A percentile compares a stretch with the other conserved stretches of the same genome.
Conservation (phyloP, 2,888 invertebrate species). For the Helicoverpa assulta region DNA sequence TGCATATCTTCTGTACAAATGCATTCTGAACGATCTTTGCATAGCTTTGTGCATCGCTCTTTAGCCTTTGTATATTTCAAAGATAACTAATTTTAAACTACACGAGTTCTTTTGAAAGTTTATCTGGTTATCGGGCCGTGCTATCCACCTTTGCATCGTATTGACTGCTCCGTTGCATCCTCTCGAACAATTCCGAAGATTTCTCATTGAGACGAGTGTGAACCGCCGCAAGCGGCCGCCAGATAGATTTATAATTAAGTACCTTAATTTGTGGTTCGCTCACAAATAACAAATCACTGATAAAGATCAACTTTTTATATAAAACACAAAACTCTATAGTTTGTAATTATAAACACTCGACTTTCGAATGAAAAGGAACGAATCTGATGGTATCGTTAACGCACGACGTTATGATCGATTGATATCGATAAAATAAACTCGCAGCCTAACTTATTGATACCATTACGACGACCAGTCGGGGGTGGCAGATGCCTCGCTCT, state of each 20-base stretch:
- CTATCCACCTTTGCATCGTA: slow-evolving; percentile 50
- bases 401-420: slow-evolving; percentile 73
- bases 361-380: slow-evolving; percentile 56
- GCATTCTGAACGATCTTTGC: slow-evolving; percentile 56
- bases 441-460: slow-evolving; percentile 72
- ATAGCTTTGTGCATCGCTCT: slow-evolving; percentile 51
- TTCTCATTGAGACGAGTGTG: slow-evolving; percentile 54
- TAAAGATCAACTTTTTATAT: slow-evolving; percentile 53
- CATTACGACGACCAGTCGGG: slow-evolving; percentile 77
- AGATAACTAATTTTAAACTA: slow-evolving; percentile 56
- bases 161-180: slow-evolving; percentile 20
- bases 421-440: slow-evolving; percentile 71
- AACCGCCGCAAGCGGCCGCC: slow-evolving; percentile 55
- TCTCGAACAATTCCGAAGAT: slow-evolving; percentile 33
- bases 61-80: slow-evolving; percentile 39
- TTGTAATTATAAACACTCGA: slow-evolving; percentile 62
- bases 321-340: slow-evolving; percentile 50
- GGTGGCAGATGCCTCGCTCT: slow-evolving; percentile 79
- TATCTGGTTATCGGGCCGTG: slow-evolving; percentile 45
- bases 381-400: slow-evolving; percentile 58
- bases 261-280: slow-evolving; percentile 63
- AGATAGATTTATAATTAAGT: slow-evolving; percentile 60
- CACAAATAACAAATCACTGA: slow-evolving; percentile 66
- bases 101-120: slow-evolving; percentile 43
- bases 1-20: slow-evolving; percentile 71